A percentile compares a stretch with the other conserved stretches of the same genome.
Evolutionary conservation across 1,140 invertebrate genomes (phyloP).

Genomic region (Pseudomyrmex gracilis): DNA sequence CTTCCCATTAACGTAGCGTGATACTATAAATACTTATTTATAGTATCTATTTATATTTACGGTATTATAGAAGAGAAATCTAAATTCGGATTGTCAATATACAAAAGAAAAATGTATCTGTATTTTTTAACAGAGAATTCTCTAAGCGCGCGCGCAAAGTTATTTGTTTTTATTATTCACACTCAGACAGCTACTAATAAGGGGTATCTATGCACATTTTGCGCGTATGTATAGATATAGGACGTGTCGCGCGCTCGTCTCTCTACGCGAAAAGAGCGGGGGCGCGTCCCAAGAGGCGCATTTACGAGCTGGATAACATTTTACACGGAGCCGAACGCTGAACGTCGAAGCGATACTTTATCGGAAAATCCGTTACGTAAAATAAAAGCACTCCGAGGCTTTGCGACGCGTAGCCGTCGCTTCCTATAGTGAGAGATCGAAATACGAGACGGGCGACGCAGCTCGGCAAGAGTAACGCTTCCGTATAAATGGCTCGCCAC

Average conservation of each 20-base stretch:
- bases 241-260: background rate
- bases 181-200: background rate
- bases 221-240: slow-evolving; percentile 10
- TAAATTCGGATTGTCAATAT: background rate
- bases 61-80: no score
- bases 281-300: slow-evolving; percentile 38
- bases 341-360: slow-evolving; percentile 71
- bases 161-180: no score
- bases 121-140: no score
- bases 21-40: no score
- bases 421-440: slow-evolving; percentile 57
- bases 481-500: slow-evolving; percentile 28
- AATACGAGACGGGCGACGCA: slow-evolving; percentile 50
- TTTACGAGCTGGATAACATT: slow-evolving; percentile 70
- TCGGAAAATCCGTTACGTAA: slow-evolving; percentile 75
- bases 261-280: slow-evolving; percentile 19
- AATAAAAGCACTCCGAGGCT: slow-evolving; percentile 74
- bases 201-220: slow-evolving; percentile 14
- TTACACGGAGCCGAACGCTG: slow-evolving; percentile 63
- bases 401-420: slow-evolving; percentile 64
- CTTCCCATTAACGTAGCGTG: no score
- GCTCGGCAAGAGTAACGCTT: slow-evolving; percentile 2
- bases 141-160: no score
- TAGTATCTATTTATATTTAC: no score
- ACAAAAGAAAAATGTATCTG: no score